Conservation (phyloP, 2,797 vertebrate genomes). For the Sciurus vulgaris region DNA sequence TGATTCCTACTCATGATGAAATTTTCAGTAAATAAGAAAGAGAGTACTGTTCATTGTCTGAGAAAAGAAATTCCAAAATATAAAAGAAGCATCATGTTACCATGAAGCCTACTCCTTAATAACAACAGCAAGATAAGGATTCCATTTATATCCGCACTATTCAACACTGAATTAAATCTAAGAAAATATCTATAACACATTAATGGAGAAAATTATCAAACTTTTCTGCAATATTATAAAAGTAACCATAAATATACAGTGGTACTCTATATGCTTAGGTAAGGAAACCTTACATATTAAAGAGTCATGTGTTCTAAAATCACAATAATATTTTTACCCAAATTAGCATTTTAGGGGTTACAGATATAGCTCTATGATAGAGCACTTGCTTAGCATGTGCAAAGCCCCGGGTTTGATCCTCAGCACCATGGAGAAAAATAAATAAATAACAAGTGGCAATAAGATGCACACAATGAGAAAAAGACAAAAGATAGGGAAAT, state of each 20-base stretch:
- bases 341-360: background rate
- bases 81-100: background rate
- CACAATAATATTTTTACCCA: conserved; percentile 14
- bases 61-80: background rate
- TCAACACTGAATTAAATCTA: background rate
- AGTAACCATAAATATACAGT: background rate
- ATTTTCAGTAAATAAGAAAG: background rate
- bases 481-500: background rate
- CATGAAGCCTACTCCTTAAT: background rate
- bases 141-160: background rate
- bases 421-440: too few species aligned
- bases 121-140: background rate
- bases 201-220: background rate
- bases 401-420: too few species aligned
- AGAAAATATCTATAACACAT: background rate
- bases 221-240: background rate
- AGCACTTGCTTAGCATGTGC: too few species aligned
- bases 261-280: background rate
- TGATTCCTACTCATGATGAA: background rate
- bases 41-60: background rate
- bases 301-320: background rate
- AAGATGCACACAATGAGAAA: background rate
- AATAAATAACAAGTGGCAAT: background rate
- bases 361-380: background rate
- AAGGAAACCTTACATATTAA: background rate